Evolutionary conservation across 2,113 vertebrate genomes (phyloP), one percentile per base, ranked within the genome.

Genomic region (Chlorocebus sabaeus): DNA sequence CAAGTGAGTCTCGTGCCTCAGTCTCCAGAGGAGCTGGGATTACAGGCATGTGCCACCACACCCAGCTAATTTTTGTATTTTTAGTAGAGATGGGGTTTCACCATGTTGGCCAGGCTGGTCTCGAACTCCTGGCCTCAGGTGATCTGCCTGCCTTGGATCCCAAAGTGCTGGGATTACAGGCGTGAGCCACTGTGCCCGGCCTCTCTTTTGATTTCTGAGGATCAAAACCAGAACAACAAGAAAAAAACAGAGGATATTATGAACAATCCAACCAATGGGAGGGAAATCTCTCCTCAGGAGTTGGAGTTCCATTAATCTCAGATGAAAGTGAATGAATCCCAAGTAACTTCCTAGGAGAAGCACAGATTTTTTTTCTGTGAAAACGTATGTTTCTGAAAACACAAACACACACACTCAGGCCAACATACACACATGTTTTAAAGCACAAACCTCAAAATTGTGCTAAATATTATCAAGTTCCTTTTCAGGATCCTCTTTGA

Each of bases 401-500:
- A 92, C 61, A 90, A 23, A 81, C 5, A 76, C 43, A 79, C 32
- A 70, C 14, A 72, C 48, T 12, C 10, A 45, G 2, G 32, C 20
- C 45, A n/a, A 82, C 32, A 20, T 23, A 75, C 57, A 73, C 48
- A 93, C 5, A 82, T 30, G 64, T 43, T 95, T 96, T 93, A 59
- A 91, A 96, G 52, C 23, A 89, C 20, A 55, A 82, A 89, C 75
- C 79, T 86, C 43, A 43, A 52, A 97, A 86, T 45, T 81, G 30
- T 61, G 50, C 81, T 97, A 86, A 93, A 95, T 85, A 50, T 76
- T 38, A 80, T 80, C 57, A 89, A 68, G 55, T 83, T 95, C 40
- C 90, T 95, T 85, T 96, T 95, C 67, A 92, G 87, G 57, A 84
- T 50, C 52, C n/a, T 95, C 90, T 96, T 95, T 97, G 86, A 96